Evolutionary conservation across 30 jellyfish, hydroid and myxozoan genomes (phyloP), one percentile per base, ranked within the genome.

Genomic region (Aurelia sp.): DNA sequence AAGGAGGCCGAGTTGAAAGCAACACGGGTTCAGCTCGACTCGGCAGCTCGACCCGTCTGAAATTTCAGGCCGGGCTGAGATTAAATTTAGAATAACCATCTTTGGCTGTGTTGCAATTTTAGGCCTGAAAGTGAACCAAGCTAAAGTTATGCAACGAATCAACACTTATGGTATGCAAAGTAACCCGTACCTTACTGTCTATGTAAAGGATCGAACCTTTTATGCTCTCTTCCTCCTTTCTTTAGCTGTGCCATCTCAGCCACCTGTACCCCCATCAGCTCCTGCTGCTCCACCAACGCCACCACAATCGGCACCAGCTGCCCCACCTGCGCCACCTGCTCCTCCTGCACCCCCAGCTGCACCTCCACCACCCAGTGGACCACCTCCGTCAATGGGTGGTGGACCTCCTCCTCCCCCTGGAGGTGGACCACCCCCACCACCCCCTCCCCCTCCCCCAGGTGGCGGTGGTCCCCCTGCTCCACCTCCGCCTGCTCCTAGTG

Each of bases 361-460:
- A 80, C 86, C 96, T 19, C 91, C 96, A 4, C 86, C 91, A 13
- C 89, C 96, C 41, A 84, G 77, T 60, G 96, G 90, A 17, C 88
- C 88, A 5, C 88, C 94, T 40, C 85, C 93, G 35, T 64, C 79
- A 10, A 20, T 55, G 40, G 85, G 85, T 17, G 90, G 72, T 6
- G 91, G 90, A 5, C 90, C 96, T 18, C 90, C 96, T 44, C 90
- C 91, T 18, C 85, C 90, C 12, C 83, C 87, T 63, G 91, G 88
- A n/a, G 83, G 83, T 59, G 92, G 89, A 16, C 93, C 98, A 9
- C 97, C 98, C 33, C 98, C 98, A 2, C 98, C 98, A n/a, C 97
- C 55, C 55, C 55, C 55, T 5, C 55, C 97, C 27, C 98, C 98
- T 21, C 97, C 96, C 38, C 91, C 94, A 5, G 88, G 88, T 35